phyloP scores from a whole-genome alignment of 2,797 vertebrate species.

The Lycodopsis pacificus region DNA sequence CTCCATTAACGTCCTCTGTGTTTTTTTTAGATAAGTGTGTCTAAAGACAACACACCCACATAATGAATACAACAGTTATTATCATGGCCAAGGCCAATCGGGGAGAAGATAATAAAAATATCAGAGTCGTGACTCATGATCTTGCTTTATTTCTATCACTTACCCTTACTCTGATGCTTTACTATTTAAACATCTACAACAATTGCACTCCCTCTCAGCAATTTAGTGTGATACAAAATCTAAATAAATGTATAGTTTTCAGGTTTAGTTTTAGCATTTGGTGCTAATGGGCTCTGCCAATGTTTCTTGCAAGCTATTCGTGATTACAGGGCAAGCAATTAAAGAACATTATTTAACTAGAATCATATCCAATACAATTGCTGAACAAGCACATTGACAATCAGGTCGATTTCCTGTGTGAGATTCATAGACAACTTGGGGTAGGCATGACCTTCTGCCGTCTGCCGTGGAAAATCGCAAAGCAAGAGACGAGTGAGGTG shows the following conservation, averaged over 20 bases:
- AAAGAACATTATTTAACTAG: conserved; percentile 20
- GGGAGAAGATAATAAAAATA: conserved; percentile 66
- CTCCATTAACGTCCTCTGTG: conserved; percentile 43
- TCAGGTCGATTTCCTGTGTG: conserved; percentile 20
- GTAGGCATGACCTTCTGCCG: conserved; percentile 8
- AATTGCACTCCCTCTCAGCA: neutral
- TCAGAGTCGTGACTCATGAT: conserved; percentile 44
- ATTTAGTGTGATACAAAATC: neutral
- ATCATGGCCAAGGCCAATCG: conserved; percentile 53
- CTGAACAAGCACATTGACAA: conserved; percentile 17
- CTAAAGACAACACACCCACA: conserved; percentile 50
- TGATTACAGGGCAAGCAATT: neutral
- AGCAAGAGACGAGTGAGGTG: conserved; percentile 21
- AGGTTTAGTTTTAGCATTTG: conserved; percentile 1
- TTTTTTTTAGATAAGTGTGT: conserved; percentile 56
- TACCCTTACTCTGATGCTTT: conserved; percentile 5
- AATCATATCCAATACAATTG: conserved; percentile 20
- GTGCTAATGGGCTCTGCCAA: neutral
- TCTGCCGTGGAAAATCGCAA: conserved; percentile 10
- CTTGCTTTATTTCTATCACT: conserved; percentile 2
- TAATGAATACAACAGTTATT: conserved; percentile 65
- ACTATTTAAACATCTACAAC: conserved; percentile 5
- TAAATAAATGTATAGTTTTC: neutral
- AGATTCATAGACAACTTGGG: conserved; percentile 12
- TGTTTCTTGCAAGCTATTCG: neutral